A percentile compares a stretch with the other conserved stretches of the same genome.
Evolutionary conservation across 2,888 invertebrate genomes (phyloP).

Genomic region (Gerris lacustris): DNA sequence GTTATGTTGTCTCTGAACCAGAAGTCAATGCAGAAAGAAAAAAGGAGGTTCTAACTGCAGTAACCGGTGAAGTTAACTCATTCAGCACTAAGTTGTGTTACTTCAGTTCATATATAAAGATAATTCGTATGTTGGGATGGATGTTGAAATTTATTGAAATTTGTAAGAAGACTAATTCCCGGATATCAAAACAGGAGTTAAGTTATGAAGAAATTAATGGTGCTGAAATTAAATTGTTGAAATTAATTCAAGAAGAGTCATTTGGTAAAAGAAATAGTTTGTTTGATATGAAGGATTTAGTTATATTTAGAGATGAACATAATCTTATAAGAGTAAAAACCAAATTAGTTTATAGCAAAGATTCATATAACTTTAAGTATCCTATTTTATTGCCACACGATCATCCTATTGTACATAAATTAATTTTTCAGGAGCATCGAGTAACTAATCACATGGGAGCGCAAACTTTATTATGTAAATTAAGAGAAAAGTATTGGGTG

Average conservation of each 20-base stretch:
- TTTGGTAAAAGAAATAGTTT: slow-evolving; percentile 8
- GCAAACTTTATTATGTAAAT: slow-evolving; percentile 9
- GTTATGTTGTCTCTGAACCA: background rate
- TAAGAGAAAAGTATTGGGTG: slow-evolving; percentile 27
- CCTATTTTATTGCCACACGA: slow-evolving; percentile 15
- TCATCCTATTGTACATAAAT: slow-evolving; percentile 2
- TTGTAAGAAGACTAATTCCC: background rate
- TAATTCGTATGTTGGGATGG: slow-evolving; percentile 11
- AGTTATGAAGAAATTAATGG: background rate
- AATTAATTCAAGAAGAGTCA: slow-evolving; percentile 6
- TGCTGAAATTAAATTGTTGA: slow-evolving; percentile 8
- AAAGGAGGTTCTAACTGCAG: background rate
- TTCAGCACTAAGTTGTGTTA: background rate
- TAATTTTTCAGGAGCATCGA: slow-evolving; percentile 11
- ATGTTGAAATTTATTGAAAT: slow-evolving; percentile 3
- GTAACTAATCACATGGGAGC: slow-evolving; percentile 1
- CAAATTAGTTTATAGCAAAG: slow-evolving; percentile 11
- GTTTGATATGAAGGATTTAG: background rate
- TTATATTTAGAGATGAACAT: slow-evolving; percentile 5
- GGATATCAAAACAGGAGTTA: background rate
- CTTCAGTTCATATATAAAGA: slow-evolving; percentile 10
- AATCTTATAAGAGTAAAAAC: slow-evolving; percentile 12
- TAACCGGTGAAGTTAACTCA: background rate
- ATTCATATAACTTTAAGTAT: slow-evolving; percentile 10
- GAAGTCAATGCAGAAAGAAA: background rate